Evolutionary conservation across 2,113 vertebrate genomes (phyloP).

Genomic region (Atlantisia rogersi): DNA sequence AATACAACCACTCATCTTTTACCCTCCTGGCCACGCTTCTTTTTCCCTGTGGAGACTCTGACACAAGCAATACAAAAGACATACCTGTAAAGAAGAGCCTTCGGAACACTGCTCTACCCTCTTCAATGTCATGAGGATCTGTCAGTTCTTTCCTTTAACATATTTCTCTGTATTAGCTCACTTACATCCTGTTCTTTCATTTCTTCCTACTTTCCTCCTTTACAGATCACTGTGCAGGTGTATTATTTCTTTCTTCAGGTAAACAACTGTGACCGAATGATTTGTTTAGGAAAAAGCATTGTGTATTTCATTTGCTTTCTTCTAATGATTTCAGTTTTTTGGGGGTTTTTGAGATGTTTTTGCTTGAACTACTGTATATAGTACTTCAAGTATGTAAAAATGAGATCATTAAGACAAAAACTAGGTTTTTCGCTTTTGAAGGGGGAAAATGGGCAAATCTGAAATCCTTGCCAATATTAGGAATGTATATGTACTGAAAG

Average conservation of each 20-base stretch:
- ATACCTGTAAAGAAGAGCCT: not conserved
- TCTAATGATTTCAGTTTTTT: not conserved
- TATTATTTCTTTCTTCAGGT: not conserved
- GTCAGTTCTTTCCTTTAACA: not conserved
- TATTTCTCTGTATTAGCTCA: not conserved
- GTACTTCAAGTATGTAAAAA: not conserved
- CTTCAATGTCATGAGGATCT: not conserved
- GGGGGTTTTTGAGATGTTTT: not conserved
- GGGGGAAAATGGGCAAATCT: not conserved
- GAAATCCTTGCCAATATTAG: not conserved
- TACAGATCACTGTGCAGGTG: not conserved
- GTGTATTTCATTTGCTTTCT: not conserved
- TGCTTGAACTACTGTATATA: not conserved
- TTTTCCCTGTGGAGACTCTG: not conserved
- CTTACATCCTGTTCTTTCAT: not conserved
- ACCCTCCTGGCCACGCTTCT: not conserved
- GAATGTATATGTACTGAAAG: not conserved
- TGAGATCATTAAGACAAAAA: not conserved
- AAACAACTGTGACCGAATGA: not conserved
- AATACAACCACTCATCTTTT: not conserved
- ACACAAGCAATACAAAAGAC: not conserved
- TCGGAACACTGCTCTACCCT: not conserved
- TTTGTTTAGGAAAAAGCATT: not conserved
- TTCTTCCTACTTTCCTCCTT: not conserved
- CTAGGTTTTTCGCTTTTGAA: not conserved